Base-by-base conservation (phyloP, 2,113 vertebrate genomes). In the Gnathonemus longibarbis region DNA sequence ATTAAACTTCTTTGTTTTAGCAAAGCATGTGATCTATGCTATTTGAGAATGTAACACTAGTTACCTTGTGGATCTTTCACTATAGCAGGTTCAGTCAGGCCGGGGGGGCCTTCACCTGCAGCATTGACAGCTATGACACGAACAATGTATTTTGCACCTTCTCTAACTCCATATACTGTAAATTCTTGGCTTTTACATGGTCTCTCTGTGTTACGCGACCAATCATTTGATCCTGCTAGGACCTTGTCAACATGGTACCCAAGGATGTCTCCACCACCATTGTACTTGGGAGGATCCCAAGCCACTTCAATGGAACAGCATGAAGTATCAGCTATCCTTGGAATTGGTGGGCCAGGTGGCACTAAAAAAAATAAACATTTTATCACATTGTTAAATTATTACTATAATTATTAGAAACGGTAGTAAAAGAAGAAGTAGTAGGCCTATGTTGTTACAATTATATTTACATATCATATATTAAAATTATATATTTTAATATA, bases 201-300 rank as follows among this genome's bases (percentile, higher is more conserved):
- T 84, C 97, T 98, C 39, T 98, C 98, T 89, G 97, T 99, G 92
- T 97, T 96, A 91, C 98, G 97, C 88, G 98, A 99, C 98, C 98
- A 99, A 92, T 99, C 98, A 2, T 97, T 98, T 58, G 95, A 94
- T 74, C 97, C 97, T 90, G 96, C 93, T 90, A 99, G 92, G 49
- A 97, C 95, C 94, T 99, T 99, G 91, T 99, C 98, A n/a, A 99
- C 97, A 1, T 97, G 97, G 93, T 99, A 99, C 90, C 98, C 98
- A 80, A 95, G 93, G 92, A 99, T 97, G 24, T 99, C 98, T 88
- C 97, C 98, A 86, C 98, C 98, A 62, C 98, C 98, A 74, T 97
- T 97, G 90, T 98, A 98, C 0, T 86, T 93, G 58, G 98, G 98
- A 89, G 97, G 96, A 3, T 98, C 95, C 98, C 98, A 99, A 92